Conservation (phyloP, 2,888 invertebrate genomes). For the Ochlodes sylvanus region DNA sequence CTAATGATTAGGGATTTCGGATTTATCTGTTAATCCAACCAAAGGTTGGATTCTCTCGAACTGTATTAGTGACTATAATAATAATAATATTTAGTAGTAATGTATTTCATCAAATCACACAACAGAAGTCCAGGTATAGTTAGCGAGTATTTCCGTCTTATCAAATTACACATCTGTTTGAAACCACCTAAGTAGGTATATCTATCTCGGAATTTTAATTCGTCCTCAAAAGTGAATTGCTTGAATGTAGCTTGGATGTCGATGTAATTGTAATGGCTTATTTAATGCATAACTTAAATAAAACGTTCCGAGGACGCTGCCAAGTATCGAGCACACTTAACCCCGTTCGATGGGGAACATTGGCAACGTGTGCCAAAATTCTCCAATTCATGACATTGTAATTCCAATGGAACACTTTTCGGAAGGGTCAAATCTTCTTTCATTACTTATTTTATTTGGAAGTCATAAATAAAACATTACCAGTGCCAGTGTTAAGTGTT, state of each 20-base stretch:
- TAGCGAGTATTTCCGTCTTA: no score
- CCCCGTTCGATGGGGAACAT: constrained; percentile 11
- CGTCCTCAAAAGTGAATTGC: neutral
- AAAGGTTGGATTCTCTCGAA: no score
- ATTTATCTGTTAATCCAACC: no score
- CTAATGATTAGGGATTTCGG: no score
- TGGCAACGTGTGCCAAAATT: constrained; percentile 19
- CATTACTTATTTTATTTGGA: neutral
- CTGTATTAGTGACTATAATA: no score
- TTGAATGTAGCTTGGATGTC: neutral
- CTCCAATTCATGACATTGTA: neutral
- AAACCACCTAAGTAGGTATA: no score
- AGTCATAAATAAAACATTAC: no score
- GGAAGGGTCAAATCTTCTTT: neutral
- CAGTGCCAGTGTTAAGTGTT: no score
- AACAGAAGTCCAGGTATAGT: no score
- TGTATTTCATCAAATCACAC: no score
- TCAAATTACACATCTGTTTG: no score
- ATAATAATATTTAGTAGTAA: no score
- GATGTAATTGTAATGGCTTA: constrained; percentile 1
- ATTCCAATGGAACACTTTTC: neutral
- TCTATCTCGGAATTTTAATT: neutral
- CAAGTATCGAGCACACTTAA: constrained; percentile 28
- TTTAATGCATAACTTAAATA: constrained; percentile 8
- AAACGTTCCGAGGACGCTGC: neutral